Conservation (phyloP, 2,797 vertebrate genomes). For the Girardinus metallicus region DNA sequence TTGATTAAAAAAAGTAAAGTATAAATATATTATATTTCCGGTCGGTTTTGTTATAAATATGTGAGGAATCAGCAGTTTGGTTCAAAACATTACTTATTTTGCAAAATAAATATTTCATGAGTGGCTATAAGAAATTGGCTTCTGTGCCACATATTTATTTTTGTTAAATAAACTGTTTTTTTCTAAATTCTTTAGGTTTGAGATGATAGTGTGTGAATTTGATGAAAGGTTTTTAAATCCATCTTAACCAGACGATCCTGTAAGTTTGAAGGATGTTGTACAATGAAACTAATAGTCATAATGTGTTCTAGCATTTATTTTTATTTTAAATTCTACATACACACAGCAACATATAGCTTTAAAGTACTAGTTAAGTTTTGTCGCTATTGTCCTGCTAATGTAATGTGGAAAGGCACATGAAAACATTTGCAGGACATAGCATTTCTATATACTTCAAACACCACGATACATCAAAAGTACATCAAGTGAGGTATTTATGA, state of each 20-base stretch:
- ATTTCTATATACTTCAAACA: not conserved
- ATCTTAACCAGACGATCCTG: not conserved
- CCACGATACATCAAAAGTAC: not conserved
- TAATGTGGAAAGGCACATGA: not conserved
- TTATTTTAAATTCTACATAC: not conserved
- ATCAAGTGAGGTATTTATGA: not conserved
- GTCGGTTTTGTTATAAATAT: not conserved
- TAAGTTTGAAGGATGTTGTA: not conserved
- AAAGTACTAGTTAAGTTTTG: not conserved
- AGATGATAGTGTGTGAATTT: not conserved
- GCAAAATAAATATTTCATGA: too few relatives aligned
- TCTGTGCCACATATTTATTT: not conserved
- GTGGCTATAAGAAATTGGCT: too few relatives aligned
- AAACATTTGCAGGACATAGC: not conserved
- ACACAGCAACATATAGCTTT: not conserved
- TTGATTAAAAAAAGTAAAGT: not conserved
- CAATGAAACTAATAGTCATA: not conserved
- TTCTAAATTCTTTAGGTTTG: not conserved
- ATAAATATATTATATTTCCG: not conserved
- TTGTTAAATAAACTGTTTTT: not conserved
- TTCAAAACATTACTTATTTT: not conserved
- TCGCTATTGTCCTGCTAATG: not conserved
- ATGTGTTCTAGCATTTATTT: not conserved
- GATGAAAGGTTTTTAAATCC: not conserved
- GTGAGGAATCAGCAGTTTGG: not conserved